A percentile compares a stretch with the other conserved stretches of the same genome.
phyloP scores from a whole-genome alignment of 1,140 invertebrate species.

The Drosophila equinoxialis region DNA sequence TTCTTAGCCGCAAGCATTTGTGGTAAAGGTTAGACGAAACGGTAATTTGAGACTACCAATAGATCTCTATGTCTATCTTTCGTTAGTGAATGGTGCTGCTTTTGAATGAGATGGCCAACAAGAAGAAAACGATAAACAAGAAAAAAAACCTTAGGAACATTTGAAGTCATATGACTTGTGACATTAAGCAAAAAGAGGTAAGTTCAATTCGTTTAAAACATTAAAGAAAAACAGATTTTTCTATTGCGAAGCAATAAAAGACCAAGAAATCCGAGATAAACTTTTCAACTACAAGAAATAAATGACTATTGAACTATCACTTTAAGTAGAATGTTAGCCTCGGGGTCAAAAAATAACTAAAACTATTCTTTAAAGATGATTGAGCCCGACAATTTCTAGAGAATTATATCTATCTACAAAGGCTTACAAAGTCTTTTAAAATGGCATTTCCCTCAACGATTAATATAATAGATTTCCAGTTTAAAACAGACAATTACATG shows the following conservation, averaged over 20 bases:
- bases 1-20: conserved; percentile 70
- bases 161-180: background rate
- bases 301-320: background rate
- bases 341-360: too few relatives aligned
- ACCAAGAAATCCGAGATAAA: background rate
- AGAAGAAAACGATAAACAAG: background rate
- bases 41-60: conserved; percentile 40
- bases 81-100: background rate
- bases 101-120: background rate
- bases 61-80: conserved; percentile 16
- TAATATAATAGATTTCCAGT: background rate
- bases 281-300: background rate
- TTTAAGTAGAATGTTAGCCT: background rate
- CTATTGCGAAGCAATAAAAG: background rate
- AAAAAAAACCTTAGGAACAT: background rate
- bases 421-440: too few relatives aligned
- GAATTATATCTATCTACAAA: too few relatives aligned
- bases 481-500: background rate
- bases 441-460: too few relatives aligned
- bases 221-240: background rate
- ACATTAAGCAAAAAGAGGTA: background rate
- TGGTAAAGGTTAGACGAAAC: conserved; percentile 57
- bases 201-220: too few relatives aligned
- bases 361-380: too few relatives aligned
- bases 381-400: too few relatives aligned